Percentiles rank a stretch among this genome's conserved stretches.
Evolutionary conservation across 2,113 vertebrate genomes (phyloP).

Genomic region (Heteronetta atricapilla): DNA sequence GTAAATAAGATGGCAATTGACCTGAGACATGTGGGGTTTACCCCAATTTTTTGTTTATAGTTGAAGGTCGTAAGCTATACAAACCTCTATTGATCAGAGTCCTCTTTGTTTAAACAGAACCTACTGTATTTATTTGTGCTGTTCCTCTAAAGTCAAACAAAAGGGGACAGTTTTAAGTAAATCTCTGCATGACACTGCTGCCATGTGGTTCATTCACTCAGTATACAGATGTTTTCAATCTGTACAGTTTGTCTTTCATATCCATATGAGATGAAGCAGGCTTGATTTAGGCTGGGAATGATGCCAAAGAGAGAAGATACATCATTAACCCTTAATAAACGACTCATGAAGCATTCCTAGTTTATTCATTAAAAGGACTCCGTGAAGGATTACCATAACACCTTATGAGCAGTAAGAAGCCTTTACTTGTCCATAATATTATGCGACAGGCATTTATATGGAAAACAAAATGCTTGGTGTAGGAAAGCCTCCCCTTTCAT

Average conservation of each 20-base stretch:
- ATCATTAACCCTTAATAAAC: constrained; percentile 83
- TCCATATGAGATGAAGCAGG: constrained; percentile 84
- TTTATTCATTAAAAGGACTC: constrained; percentile 54
- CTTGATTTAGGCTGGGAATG: constrained; percentile 83
- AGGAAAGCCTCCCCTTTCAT: constrained; percentile 5
- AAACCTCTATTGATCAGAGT: constrained; percentile 83
- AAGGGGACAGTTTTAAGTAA: constrained; percentile 76
- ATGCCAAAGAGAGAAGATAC: constrained; percentile 82
- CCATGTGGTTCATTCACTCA: constrained; percentile 75
- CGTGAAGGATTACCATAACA: constrained; percentile 37
- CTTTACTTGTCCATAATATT: background rate
- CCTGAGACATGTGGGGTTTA: constrained; percentile 78
- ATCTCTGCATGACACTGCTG: constrained; percentile 75
- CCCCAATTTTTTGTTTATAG: constrained; percentile 78
- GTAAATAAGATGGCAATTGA: constrained; percentile 80
- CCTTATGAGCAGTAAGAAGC: constrained; percentile 2
- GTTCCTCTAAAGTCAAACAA: constrained; percentile 79
- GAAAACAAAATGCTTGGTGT: background rate
- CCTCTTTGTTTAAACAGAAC: constrained; percentile 80
- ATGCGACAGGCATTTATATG: background rate
- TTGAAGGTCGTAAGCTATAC: constrained; percentile 80
- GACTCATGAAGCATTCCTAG: background rate
- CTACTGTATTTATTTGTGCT: constrained; percentile 83
- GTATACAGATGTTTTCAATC: constrained; percentile 89
- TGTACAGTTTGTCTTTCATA: constrained; percentile 83